Conservation (phyloP, 2,797 vertebrate genomes). For the Pempheris klunzingeri region DNA sequence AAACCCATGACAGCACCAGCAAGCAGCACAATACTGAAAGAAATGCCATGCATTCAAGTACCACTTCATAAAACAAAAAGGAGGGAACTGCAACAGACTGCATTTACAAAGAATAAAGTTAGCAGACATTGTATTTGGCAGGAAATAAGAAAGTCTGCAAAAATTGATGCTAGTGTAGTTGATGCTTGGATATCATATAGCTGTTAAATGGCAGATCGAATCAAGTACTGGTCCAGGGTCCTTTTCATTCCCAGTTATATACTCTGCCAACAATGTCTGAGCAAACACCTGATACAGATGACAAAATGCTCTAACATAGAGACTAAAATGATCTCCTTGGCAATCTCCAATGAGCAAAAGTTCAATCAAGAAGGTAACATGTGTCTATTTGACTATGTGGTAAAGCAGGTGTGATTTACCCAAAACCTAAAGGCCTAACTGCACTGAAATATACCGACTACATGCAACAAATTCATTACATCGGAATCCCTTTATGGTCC, state of each 20-base stretch:
- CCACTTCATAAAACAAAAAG: slow-evolving; percentile 17
- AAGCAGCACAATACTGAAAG: slow-evolving; percentile 44
- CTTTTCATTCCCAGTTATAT: not conserved
- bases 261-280: not conserved
- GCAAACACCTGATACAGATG: not conserved
- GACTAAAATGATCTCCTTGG: not conserved
- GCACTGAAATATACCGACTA: not conserved
- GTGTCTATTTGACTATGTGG: not conserved
- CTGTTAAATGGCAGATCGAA: not conserved
- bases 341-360: not conserved
- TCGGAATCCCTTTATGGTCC: not conserved
- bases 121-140: not conserved
- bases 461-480: not conserved
- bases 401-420: not conserved
- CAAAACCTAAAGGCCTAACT: not conserved
- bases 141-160: slow-evolving; percentile 1
- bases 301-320: not conserved
- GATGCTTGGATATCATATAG: not conserved
- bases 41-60: slow-evolving; percentile 32
- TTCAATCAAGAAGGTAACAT: not conserved
- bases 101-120: slow-evolving; percentile 2
- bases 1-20: slow-evolving; percentile 49
- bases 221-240: not conserved
- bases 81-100: not conserved
- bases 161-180: not conserved